Conservation (phyloP, 2,888 invertebrate genomes). For the Galeruca laticollis region DNA sequence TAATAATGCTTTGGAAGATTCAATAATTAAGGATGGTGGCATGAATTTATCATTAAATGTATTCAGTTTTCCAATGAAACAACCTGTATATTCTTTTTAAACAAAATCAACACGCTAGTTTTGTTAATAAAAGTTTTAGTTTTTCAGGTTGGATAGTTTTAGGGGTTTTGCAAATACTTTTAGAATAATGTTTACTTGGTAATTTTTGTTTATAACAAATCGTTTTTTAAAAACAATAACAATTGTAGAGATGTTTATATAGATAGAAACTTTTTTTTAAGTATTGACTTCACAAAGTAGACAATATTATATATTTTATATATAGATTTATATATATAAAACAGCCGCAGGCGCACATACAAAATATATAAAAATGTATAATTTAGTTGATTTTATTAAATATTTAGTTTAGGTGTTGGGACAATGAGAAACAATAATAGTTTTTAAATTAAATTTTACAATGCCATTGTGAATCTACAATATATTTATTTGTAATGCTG, state of each 20-base stretch:
- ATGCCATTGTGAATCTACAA: constrained; percentile 53
- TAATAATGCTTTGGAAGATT: too few species aligned
- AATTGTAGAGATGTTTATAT: constrained; percentile 52
- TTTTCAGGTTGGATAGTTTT: constrained; percentile 62
- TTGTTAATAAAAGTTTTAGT: constrained; percentile 42
- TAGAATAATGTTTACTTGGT: constrained; percentile 55
- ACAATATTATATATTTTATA: constrained; percentile 56
- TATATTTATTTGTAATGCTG: constrained; percentile 56
- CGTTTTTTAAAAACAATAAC: constrained; percentile 46
- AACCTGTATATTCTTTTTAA: constrained; percentile 48
- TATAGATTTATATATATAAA: constrained; percentile 43
- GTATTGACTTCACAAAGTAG: constrained; percentile 65
- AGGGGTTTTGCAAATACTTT: constrained; percentile 64
- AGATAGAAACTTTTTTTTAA: constrained; percentile 47
- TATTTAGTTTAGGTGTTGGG: constrained; percentile 62
- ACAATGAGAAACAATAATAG: constrained; percentile 57
- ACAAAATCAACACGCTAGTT: constrained; percentile 9
- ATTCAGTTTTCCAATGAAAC: not conserved
- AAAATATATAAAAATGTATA: constrained; percentile 44
- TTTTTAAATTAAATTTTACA: constrained; percentile 51
- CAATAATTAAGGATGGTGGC: too few species aligned
- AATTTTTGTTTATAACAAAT: constrained; percentile 61
- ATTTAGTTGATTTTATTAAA: constrained; percentile 51
- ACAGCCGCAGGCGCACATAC: constrained; percentile 37
- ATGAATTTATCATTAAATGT: too few species aligned